Conservation (phyloP, 30 jellyfish, hydroid and myxozoan genomes). For the Aurelia aurita region DNA sequence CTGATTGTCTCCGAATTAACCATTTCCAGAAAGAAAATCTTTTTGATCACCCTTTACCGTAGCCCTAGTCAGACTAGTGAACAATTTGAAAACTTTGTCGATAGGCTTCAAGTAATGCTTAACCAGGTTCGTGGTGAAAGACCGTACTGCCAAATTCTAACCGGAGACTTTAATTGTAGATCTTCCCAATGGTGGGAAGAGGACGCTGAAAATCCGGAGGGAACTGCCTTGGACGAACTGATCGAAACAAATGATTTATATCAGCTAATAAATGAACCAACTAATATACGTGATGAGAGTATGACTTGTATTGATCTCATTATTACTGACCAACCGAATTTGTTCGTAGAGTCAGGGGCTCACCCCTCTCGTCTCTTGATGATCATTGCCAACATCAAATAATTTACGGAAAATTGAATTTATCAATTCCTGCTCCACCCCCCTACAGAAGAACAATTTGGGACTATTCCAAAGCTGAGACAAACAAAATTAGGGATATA, state of each 20-base stretch:
- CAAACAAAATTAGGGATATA: conserved; percentile 23
- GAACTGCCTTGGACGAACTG: conserved; percentile 46
- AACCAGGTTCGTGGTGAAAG: conserved; percentile 54
- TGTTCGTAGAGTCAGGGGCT: conserved; percentile 44
- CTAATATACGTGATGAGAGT: conserved; percentile 44
- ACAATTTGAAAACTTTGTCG: conserved; percentile 39
- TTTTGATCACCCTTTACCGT: conserved; percentile 59
- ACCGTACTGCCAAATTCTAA: conserved; percentile 50
- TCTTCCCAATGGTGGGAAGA: too few species aligned
- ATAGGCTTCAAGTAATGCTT: conserved; percentile 40
- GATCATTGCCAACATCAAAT: conserved; percentile 37
- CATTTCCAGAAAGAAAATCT: conserved; percentile 37
- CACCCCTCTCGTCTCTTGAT: conserved; percentile 55
- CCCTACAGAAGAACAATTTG: conserved; percentile 47
- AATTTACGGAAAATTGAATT: conserved; percentile 10
- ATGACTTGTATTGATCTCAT: conserved; percentile 48
- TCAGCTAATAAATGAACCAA: conserved; percentile 47
- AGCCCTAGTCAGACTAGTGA: conserved; percentile 50
- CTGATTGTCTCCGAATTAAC: conserved; percentile 34
- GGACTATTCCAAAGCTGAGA: conserved; percentile 34
- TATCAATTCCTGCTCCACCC: too few species aligned
- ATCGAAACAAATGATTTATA: conserved; percentile 42
- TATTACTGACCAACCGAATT: too few species aligned
- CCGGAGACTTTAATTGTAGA: too few species aligned
- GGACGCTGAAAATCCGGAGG: too few species aligned